phyloP scores from a whole-genome alignment of 92 coral and sea anemone species.

The Epizoanthus rinbou region DNA sequence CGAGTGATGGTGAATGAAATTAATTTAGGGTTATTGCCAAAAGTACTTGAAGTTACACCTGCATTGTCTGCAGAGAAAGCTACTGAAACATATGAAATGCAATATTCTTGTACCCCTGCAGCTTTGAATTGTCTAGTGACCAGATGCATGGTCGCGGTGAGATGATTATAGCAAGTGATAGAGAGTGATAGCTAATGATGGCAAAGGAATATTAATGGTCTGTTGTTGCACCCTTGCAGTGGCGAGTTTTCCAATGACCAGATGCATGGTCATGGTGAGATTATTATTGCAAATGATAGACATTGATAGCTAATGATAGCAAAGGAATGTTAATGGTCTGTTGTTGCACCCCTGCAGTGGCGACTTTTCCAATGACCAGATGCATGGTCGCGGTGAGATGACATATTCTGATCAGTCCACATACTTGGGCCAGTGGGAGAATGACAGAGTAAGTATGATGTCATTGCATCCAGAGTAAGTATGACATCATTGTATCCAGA shows the following conservation, averaged over 20 bases:
- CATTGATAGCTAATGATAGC: background rate
- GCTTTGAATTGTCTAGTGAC: slow-evolving; percentile 86
- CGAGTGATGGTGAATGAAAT: no score
- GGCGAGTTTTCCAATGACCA: slow-evolving; percentile 86
- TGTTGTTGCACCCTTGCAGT: slow-evolving; percentile 41
- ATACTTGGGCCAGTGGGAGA: slow-evolving; percentile 90
- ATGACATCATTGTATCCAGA: background rate
- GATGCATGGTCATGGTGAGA: slow-evolving; percentile 66
- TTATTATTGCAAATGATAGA: slow-evolving; percentile 33
- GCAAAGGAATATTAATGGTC: background rate
- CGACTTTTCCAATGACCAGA: slow-evolving; percentile 80
- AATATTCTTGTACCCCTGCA: slow-evolving; percentile 23
- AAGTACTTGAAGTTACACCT: no score
- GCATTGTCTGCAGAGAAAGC: no score
- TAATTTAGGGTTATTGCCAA: no score
- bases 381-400: slow-evolving; percentile 88
- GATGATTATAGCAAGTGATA: slow-evolving; percentile 41
- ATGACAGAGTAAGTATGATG: slow-evolving; percentile 65
- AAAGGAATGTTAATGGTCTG: background rate
- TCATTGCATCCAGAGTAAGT: background rate
- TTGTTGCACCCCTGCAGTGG: slow-evolving; percentile 64
- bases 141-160: slow-evolving; percentile 61
- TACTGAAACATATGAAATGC: no score
- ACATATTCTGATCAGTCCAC: slow-evolving; percentile 73
- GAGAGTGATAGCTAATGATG: background rate